Evolutionary conservation across 2,888 invertebrate genomes (phyloP).

Genomic region (Ophion slaviceki): DNA sequence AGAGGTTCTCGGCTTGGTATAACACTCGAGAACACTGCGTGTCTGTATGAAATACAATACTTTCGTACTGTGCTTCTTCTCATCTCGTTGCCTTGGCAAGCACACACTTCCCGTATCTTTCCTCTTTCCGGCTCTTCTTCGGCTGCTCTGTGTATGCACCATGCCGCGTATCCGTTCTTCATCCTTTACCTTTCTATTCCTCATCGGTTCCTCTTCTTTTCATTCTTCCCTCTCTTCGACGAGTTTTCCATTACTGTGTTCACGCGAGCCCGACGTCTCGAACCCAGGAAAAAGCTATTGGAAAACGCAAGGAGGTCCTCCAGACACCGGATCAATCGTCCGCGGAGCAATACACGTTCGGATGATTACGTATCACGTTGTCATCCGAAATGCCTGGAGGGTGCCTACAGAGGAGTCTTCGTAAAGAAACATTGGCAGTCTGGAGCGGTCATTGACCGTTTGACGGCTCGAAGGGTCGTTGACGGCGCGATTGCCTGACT

Average conservation of each 20-base stretch:
- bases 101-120: not conserved
- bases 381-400: too few relatives aligned
- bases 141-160: not conserved
- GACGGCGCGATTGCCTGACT: not conserved
- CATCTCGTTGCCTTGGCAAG: slow-evolving; percentile 45
- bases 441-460: not conserved
- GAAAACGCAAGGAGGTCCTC: too few relatives aligned
- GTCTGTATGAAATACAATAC: slow-evolving; percentile 23
- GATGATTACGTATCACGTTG: too few relatives aligned
- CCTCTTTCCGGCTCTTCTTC: slow-evolving; percentile 3
- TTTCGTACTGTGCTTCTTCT: slow-evolving; percentile 23
- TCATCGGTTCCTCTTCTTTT: not conserved
- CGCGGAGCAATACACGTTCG: too few relatives aligned
- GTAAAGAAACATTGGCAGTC: too few relatives aligned
- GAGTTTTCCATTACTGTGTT: too few relatives aligned
- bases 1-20: slow-evolving; percentile 51
- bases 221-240: too few relatives aligned
- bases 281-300: too few relatives aligned
- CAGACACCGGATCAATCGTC: too few relatives aligned
- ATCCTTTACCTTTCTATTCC: not conserved
- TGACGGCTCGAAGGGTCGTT: not conserved
- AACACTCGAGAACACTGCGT: slow-evolving; percentile 29
- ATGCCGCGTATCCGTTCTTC: not conserved
- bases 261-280: too few relatives aligned
- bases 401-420: too few relatives aligned